Evolutionary conservation across 2,113 vertebrate species (phyloP), one percentile per base, ranked within the genome.

Genomic region (Aleadryas rufinucha): DNA sequence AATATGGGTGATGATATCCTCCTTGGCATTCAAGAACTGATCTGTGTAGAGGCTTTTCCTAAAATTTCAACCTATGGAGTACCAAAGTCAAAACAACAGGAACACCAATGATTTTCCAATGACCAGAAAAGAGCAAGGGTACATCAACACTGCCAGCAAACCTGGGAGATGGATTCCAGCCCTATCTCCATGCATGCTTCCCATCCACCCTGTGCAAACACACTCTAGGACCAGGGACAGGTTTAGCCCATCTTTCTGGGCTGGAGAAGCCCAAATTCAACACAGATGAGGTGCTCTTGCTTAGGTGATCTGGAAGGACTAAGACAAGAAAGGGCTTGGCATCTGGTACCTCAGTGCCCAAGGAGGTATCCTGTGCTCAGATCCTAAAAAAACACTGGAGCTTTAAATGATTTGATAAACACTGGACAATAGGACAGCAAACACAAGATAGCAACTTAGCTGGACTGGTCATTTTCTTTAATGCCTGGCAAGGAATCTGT

Each of bases 141-240:
- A n/a, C 17, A 31, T 14, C 22, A 66, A 47, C 21, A 75, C 4
- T 50, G 21, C 13, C 52, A 56, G n/a, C 31, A 59, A 82, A 80
- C 7, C n/a, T 33, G 27, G 33, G 35, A 79, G 23, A 0, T 75
- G 33, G 26, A 54, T 59, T 8, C 35, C 47, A 33, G 16, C 54
- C 33, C 20, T 17, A 16, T 20, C 2, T 64, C 66, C 53, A 26
- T 17, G n/a, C 23, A 26, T 26, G 57, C n/a, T 37, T 59, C 57
- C 26, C n/a, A 72, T 35, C 30, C 2, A 6, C 10, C 12, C 18
- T 52, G 4, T 78, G 28, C 30, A 94, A 84, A 84, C 15, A 42
- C 6, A 64, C 2, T 1, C 0, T 42, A 30, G 16, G 14, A 53
- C 5, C 8, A 42, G 23, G 10, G 12, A 3, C 49, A 22, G 31